Conservation (phyloP, 2,888 invertebrate genomes). For the Lymantria monacha region DNA sequence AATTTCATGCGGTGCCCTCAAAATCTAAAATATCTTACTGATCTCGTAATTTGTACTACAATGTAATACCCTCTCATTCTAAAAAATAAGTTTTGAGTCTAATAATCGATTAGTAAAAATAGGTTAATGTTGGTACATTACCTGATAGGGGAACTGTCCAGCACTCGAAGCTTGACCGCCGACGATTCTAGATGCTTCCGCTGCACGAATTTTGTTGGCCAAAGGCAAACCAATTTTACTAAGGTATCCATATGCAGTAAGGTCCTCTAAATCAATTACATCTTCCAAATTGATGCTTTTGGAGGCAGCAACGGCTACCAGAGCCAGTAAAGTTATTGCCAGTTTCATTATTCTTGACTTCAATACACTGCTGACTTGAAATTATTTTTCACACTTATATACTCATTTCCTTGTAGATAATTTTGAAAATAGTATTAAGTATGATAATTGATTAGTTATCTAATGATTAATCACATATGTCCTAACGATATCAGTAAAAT, state of each 20-base stretch:
- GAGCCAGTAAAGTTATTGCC: slow-evolving; percentile 16
- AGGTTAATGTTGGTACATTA: too few relatives aligned
- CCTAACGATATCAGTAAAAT: too few relatives aligned
- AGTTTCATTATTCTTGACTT: slow-evolving; percentile 6
- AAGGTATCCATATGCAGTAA: slow-evolving; percentile 31
- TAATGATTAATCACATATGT: neutral
- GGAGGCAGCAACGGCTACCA: slow-evolving; percentile 20
- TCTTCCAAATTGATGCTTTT: slow-evolving; percentile 15
- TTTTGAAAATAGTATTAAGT: neutral
- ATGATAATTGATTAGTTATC: neutral
- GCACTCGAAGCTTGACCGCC: slow-evolving; percentile 23
- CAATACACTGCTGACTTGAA: neutral
- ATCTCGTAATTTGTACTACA: too few relatives aligned
- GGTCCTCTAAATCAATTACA: slow-evolving; percentile 15
- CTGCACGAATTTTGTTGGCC: slow-evolving; percentile 26
- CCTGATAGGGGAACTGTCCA: slow-evolving; percentile 38
- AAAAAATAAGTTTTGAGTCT: too few relatives aligned
- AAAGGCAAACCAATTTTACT: slow-evolving; percentile 27
- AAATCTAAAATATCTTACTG: too few relatives aligned
- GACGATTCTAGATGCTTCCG: slow-evolving; percentile 30
- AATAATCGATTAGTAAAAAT: too few relatives aligned
- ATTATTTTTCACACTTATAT: neutral
- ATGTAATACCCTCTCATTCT: too few relatives aligned
- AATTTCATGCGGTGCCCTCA: too few relatives aligned
- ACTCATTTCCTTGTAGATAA: neutral